These are phyloP conservation scores for Prionace glauca DNA, from an alignment of 2,797 vertebrate species.

Conservation along the genomic window DNA sequence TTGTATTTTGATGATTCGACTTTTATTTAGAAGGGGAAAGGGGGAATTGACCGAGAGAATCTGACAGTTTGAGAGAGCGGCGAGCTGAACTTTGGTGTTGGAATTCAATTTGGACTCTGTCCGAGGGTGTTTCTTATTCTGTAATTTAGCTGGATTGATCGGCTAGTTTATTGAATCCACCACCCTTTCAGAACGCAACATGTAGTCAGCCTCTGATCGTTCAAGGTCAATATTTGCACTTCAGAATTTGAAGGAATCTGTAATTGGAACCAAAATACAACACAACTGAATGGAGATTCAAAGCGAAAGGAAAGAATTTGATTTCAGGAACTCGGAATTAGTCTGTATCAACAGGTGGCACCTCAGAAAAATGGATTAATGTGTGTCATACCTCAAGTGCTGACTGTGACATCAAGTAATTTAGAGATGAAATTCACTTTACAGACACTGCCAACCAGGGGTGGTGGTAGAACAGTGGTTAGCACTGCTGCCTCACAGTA, in stretches of 20 bases:
- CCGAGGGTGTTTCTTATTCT: background rate
- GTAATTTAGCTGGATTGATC: background rate
- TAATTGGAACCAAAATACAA: background rate
- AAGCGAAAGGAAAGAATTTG: background rate
- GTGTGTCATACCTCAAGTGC: background rate
- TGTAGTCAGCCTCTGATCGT: background rate
- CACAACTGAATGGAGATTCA: background rate
- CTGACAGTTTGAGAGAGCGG: background rate
- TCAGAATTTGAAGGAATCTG: background rate
- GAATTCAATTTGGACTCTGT: background rate
- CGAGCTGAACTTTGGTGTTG: background rate
- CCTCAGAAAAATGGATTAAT: too few species aligned
- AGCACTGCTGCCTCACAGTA: too few species aligned
- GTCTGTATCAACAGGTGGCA: too few species aligned
- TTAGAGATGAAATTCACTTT: background rate
- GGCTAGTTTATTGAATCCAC: background rate
- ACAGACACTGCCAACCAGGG: background rate
- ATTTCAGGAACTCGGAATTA: background rate
- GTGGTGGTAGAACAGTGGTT: too few species aligned
- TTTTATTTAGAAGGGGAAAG: background rate
- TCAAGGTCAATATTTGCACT: background rate
- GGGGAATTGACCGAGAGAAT: background rate
- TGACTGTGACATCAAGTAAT: background rate
- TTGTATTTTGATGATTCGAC: background rate
- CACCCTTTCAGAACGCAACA: background rate